A percentile compares a stretch with the other conserved stretches of the same genome.
Evolutionary conservation across 2,888 invertebrate genomes (phyloP).

Genomic region (Scaptomyza flava): DNA sequence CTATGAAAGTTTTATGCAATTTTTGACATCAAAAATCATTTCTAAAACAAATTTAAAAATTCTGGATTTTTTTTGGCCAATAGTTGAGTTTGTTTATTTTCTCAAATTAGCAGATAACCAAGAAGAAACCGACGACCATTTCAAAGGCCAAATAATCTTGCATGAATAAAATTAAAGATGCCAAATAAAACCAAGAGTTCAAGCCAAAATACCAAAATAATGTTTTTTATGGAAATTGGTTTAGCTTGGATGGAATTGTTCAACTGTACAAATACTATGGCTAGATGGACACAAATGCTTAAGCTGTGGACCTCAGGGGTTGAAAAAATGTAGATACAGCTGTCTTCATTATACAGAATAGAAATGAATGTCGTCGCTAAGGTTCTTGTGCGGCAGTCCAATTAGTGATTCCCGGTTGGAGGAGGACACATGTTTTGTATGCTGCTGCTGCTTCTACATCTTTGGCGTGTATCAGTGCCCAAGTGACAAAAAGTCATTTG

Average conservation of each 20-base stretch:
- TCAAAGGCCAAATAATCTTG: background rate
- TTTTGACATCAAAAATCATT: background rate
- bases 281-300: background rate
- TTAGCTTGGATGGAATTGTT: background rate
- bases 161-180: background rate
- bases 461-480: conserved; percentile 51
- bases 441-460: conserved; percentile 8
- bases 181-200: background rate
- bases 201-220: background rate
- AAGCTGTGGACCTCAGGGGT: background rate
- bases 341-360: conserved; percentile 16
- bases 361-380: background rate
- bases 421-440: conserved; percentile 23
- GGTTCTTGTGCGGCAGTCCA: conserved; percentile 39
- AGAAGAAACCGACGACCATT: background rate
- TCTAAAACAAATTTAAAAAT: background rate
- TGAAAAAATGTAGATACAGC: background rate
- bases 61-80: background rate
- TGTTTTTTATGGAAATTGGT: conserved; percentile 1
- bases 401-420: conserved; percentile 44
- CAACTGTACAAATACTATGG: background rate
- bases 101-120: background rate
- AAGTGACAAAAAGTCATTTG: conserved; percentile 74
- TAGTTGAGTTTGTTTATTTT: background rate
- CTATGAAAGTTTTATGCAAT: background rate